Conservation (phyloP, 2,113 vertebrate genomes). For the Hypanus sabinus region DNA sequence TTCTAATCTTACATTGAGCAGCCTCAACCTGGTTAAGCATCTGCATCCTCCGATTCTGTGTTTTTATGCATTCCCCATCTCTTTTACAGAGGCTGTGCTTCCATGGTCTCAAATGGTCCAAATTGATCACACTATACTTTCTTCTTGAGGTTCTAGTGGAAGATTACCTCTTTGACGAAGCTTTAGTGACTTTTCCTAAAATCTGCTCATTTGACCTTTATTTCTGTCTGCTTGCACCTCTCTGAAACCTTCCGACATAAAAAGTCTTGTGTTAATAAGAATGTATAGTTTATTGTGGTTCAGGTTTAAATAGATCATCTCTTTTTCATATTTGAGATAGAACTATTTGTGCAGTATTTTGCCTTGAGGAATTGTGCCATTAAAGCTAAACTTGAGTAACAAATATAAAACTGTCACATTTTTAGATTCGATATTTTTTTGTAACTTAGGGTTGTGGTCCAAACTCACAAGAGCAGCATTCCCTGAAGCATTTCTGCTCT, state of each 20-base stretch:
- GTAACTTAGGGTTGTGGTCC: conserved; percentile 74
- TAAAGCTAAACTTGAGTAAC: neutral
- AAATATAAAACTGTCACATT: neutral
- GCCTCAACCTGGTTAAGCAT: neutral
- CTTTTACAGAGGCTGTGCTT: neutral
- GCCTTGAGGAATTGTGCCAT: neutral
- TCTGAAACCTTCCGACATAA: neutral
- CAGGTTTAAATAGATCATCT: neutral
- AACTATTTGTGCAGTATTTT: neutral
- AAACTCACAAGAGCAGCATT: conserved; percentile 77
- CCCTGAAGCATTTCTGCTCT: conserved; percentile 74
- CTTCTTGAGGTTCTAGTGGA: neutral
- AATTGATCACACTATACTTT: neutral
- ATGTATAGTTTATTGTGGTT: neutral
- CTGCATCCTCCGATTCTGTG: no score
- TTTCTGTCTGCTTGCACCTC: neutral
- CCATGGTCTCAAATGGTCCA: neutral
- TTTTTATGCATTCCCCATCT: neutral
- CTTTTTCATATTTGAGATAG: neutral
- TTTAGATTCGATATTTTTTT: neutral
- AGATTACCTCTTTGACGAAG: no score
- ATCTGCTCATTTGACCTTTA: neutral
- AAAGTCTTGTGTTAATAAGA: neutral
- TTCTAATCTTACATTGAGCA: neutral
- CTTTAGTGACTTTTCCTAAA: no score